Conservation (phyloP, 2,113 vertebrate genomes). For the Pollachius pollachius region DNA sequence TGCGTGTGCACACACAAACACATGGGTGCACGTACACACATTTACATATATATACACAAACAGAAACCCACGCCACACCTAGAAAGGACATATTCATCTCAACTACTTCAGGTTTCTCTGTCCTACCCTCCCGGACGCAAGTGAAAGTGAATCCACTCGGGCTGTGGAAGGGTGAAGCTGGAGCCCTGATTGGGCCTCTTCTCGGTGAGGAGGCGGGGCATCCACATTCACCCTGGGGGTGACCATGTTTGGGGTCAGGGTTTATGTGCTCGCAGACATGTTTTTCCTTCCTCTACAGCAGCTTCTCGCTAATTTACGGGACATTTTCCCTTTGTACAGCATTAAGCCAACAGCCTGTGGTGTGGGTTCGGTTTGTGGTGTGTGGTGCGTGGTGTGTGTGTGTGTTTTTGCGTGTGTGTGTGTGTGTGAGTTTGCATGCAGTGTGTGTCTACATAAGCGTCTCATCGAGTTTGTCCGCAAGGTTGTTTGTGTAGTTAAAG, state of each 20-base stretch:
- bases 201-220: constrained; percentile 37
- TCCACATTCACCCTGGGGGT: background rate
- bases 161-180: background rate
- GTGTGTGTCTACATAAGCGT: background rate
- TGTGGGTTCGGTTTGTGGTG: background rate
- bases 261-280: too few species aligned
- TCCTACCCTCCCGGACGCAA: too few species aligned
- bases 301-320: constrained; percentile 5
- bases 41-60: too few species aligned
- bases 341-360: constrained; percentile 27
- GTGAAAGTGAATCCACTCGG: too few species aligned
- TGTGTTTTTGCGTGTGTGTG: constrained; percentile 11
- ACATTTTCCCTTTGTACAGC: constrained; percentile 13
- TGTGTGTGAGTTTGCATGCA: background rate
- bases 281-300: too few species aligned
- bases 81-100: too few species aligned
- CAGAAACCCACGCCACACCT: too few species aligned
- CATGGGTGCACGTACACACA: too few species aligned
- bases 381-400: background rate
- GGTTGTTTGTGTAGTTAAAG: background rate
- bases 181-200: constrained; percentile 33
- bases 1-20: too few species aligned
- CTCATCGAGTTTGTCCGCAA: background rate
- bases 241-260: too few species aligned
- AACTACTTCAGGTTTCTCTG: too few species aligned